Conservation (phyloP, 2,797 vertebrate genomes). For the Streptopelia turtur region DNA sequence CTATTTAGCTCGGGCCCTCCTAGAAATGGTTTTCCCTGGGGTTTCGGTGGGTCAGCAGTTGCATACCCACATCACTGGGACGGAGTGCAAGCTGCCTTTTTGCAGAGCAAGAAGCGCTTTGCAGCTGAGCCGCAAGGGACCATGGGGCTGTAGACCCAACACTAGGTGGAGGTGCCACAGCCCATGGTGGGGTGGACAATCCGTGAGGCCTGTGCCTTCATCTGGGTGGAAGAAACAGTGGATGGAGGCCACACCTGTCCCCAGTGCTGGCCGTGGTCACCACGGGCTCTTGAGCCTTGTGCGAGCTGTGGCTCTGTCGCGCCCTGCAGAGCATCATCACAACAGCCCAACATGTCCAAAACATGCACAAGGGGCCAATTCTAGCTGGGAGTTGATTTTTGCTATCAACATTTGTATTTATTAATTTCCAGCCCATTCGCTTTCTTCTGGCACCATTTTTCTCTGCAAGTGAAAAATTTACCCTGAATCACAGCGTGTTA, state of each 20-base stretch:
- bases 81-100: not conserved
- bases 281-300: not conserved
- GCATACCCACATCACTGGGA: not conserved
- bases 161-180: not conserved
- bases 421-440: slow-evolving; percentile 23
- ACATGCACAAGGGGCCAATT: not conserved
- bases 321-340: not conserved
- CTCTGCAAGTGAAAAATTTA: slow-evolving; percentile 49
- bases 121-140: not conserved
- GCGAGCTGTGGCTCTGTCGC: rapidly evolving
- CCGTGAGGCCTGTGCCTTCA: not conserved
- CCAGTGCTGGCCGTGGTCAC: not conserved
- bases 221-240: not conserved
- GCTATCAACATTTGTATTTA: not conserved
- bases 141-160: rapidly evolving
- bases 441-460: slow-evolving; percentile 45
- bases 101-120: not conserved
- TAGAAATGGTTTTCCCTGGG: not conserved
- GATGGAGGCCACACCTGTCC: rapidly evolving
- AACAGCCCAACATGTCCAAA: rapidly evolving
- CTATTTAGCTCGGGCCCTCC: slow-evolving; percentile 3
- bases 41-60: not conserved
- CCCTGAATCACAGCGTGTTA: slow-evolving; percentile 49
- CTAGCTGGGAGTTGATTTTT: not conserved
- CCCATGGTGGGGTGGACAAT: not conserved